Conservation (phyloP, 1,140 invertebrate species). For the Augochlora pura region DNA sequence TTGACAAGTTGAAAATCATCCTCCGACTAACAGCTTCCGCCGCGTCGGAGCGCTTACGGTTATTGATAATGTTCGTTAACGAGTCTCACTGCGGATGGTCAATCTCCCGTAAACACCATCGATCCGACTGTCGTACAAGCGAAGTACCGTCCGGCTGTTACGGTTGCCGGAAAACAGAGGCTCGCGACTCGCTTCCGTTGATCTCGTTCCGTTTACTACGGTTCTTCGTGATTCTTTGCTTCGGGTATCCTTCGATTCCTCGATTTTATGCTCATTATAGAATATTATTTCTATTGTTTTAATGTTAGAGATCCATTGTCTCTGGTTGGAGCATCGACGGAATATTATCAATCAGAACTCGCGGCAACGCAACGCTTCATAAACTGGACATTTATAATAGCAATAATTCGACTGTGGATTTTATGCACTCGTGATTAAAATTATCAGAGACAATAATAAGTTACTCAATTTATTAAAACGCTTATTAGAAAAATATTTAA, state of each 20-base stretch:
- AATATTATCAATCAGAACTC: no score
- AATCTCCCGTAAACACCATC: not conserved
- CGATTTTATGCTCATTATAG: no score
- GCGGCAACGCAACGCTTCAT: no score
- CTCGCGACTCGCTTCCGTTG: not conserved
- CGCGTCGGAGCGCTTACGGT: not conserved
- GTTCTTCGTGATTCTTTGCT: not conserved
- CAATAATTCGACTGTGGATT: no score
- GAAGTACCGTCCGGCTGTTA: not conserved
- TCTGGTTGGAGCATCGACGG: no score
- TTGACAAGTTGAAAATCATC: constrained; percentile 35
- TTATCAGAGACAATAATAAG: no score
- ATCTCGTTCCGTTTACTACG: not conserved
- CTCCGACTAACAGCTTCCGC: not conserved
- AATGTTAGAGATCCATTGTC: no score
- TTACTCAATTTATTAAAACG: no score
- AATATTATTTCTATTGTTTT: no score
- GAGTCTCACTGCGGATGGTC: not conserved
- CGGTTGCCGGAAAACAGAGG: not conserved
- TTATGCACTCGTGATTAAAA: no score
- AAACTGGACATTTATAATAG: no score
- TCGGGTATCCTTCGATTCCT: not conserved
- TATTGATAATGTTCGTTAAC: constrained; percentile 9
- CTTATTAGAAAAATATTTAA: no score
- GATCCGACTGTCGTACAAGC: not conserved